Evolutionary conservation across 2,888 invertebrate genomes (phyloP), one percentile per base, ranked within the genome.

Genomic region (Drosophila pseudotakahashii): DNA sequence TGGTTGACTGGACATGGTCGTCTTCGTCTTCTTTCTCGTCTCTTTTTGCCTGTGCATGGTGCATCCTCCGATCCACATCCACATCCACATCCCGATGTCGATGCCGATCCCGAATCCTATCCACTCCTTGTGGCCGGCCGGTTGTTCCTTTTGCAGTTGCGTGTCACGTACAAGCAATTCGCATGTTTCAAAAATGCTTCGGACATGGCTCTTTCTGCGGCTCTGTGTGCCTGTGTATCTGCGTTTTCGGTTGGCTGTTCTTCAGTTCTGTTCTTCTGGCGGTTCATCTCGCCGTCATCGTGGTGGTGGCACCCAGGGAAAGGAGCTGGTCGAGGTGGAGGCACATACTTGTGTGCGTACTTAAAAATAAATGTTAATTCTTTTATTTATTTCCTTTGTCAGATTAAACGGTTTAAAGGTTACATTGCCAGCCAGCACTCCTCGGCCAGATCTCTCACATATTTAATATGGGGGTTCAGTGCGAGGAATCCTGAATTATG

Each of bases 161-260:
- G 90, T 90, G 90, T 90, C 90, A 90, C 90, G 91, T 90, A 90
- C 90, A 90, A 88, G 88, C 90, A 89, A 90, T 90, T 90, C 91
- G 88, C 90, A 89, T 90, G 91, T 89, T 90, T 90, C 89, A 82
- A 89, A 85, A 89, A 88, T 88, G 89, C 88, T 82, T 86, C 71
- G 71, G 78, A 88, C 90, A 89, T 88, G 88, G 83, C 82, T 72
- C 81, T 82, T 84, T 87, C 60, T 73, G 53, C 63, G 23, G 26
- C 34, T 36, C 34, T 36, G 50, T 52, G 37, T 55, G 58, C 41
- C 34, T 36, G 23, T 68, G 50, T 62, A n/a, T 61, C 41, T 62
- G 32, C 23, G 37, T 45, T 41, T 45, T 36, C 10, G 57, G 77
- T 48, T 66, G 61, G 52, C 72, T 66, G 66, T 79, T 67, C 82